Conservation (phyloP, 1,140 invertebrate species). For the Palaemon carinicauda region DNA sequence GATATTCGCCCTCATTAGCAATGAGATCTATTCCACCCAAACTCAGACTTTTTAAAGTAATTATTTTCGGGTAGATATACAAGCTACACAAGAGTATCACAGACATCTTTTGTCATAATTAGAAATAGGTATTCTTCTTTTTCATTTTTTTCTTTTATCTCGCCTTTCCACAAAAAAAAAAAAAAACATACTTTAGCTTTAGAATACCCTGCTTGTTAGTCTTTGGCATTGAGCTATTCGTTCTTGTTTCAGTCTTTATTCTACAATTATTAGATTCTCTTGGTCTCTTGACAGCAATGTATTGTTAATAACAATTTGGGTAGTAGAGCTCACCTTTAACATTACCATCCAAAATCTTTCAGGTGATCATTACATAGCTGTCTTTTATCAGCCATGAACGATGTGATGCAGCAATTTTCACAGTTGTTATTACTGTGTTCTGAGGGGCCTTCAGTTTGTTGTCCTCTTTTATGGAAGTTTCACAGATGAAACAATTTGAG, state of each 20-base stretch:
- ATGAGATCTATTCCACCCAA: background rate
- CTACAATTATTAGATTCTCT: background rate
- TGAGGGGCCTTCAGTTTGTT: conserved; percentile 1
- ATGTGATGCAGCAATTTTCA: background rate
- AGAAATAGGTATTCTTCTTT: background rate
- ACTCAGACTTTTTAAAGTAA: background rate
- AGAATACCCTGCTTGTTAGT: conserved; percentile 9
- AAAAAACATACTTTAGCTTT: background rate
- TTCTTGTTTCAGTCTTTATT: background rate
- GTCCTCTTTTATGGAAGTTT: background rate
- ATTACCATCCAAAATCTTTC: conserved; percentile 7
- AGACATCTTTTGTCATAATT: conserved; percentile 3
- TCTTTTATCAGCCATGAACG: background rate
- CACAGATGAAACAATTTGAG: background rate
- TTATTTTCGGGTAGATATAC: background rate
- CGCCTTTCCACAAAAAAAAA: background rate
- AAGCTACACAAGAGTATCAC: background rate
- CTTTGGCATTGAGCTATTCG: conserved; percentile 1
- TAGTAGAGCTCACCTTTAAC: background rate
- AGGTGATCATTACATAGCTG: background rate
- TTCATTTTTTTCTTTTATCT: background rate
- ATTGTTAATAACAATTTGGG: conserved; percentile 7
- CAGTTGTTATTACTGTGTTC: background rate
- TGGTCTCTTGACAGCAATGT: conserved; percentile 12
- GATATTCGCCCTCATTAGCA: background rate